Percentiles rank a stretch among this genome's conserved stretches.
phyloP scores from a whole-genome alignment of 2,113 vertebrate species.

The Malurus alboscapulatus region DNA sequence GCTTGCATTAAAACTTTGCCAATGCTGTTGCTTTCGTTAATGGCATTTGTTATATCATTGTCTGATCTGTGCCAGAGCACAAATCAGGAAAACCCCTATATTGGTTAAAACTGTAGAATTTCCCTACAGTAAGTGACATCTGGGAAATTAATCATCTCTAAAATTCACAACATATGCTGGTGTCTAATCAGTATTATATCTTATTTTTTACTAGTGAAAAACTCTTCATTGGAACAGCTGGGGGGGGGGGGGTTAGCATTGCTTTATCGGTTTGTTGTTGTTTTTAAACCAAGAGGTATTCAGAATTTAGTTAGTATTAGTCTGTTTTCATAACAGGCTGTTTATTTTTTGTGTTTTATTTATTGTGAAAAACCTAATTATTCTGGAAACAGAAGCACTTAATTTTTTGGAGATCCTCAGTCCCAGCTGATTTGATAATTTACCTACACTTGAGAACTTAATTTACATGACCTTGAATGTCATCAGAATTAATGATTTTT shows the following conservation, averaged over 20 bases:
- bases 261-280: neutral
- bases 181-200: neutral
- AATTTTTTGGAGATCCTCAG: rapidly evolving
- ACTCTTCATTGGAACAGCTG: neutral
- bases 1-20: neutral
- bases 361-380: neutral
- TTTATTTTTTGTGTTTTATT: neutral
- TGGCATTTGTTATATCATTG: neutral
- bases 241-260: neutral
- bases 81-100: neutral
- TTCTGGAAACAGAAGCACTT: neutral
- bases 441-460: neutral
- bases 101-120: neutral
- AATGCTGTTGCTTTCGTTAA: neutral
- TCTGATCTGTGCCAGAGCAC: neutral
- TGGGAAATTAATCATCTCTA: neutral
- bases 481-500: neutral
- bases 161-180: neutral
- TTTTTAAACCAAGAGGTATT: neutral
- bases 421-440: neutral
- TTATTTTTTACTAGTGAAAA: neutral
- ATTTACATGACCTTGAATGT: neutral
- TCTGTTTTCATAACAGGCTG: neutral
- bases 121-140: neutral
- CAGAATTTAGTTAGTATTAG: neutral